phyloP scores from a whole-genome alignment of 2,888 invertebrate species.

The Eurytoma californica region DNA sequence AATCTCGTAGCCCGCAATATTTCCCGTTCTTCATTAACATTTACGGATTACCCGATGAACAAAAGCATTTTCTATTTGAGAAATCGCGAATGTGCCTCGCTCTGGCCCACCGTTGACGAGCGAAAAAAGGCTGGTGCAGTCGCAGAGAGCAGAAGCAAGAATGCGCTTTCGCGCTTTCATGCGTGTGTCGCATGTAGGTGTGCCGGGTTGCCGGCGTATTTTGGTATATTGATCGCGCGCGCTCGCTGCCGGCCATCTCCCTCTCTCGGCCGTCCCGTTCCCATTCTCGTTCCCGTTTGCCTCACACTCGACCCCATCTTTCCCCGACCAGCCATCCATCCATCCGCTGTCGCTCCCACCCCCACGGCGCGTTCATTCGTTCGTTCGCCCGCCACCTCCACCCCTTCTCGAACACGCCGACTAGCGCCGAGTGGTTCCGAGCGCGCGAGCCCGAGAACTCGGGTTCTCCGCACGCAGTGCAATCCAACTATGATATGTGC shows the following conservation, averaged over 20 bases:
- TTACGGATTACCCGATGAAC: too few species aligned
- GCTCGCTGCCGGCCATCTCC: constrained; percentile 70
- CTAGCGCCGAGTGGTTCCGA: not conserved
- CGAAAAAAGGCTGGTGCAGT: constrained; percentile 19
- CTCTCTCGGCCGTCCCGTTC: constrained; percentile 58
- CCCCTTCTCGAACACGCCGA: constrained; percentile 15
- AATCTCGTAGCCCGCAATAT: too few species aligned
- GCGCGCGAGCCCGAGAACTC: constrained; percentile 37
- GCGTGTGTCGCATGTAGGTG: constrained; percentile 60
- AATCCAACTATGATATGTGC: constrained; percentile 6
- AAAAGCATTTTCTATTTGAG: too few species aligned
- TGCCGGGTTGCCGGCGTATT: constrained; percentile 73
- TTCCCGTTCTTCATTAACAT: too few species aligned
- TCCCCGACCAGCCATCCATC: constrained; percentile 55
- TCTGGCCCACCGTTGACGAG: not conserved
- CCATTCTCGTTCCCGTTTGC: constrained; percentile 60
- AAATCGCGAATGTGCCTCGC: not conserved
- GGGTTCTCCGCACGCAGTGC: not conserved
- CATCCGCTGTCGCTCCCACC: constrained; percentile 56
- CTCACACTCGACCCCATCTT: constrained; percentile 53
- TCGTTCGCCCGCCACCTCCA: constrained; percentile 47
- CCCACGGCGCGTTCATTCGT: constrained; percentile 53
- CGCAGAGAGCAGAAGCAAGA: constrained; percentile 6
- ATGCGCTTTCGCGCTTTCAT: not conserved
- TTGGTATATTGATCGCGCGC: constrained; percentile 74